Conservation (phyloP, 2,113 vertebrate species). For the Pitta sordida region DNA sequence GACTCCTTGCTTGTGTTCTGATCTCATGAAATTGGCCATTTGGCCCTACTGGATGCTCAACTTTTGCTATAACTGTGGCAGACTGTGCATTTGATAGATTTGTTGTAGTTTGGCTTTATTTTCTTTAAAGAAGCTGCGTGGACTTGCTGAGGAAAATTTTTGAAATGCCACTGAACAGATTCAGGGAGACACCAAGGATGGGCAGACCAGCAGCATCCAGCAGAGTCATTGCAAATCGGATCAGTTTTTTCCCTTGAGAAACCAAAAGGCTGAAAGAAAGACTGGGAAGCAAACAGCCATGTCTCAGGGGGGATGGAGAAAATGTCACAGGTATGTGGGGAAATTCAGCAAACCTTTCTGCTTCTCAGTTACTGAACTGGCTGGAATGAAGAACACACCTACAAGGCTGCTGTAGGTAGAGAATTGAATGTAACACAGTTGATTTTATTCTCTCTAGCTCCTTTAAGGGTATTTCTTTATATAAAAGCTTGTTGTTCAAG, state of each 20-base stretch:
- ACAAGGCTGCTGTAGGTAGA: background rate
- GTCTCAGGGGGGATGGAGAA: rapidly evolving
- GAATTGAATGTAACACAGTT: background rate
- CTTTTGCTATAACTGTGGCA: too few species aligned
- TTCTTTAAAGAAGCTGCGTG: too few species aligned
- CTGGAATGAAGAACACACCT: background rate
- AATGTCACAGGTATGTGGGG: background rate
- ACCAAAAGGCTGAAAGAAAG: background rate
- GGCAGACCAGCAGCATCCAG: too few species aligned
- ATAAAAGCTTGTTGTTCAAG: background rate
- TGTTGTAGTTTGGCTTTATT: too few species aligned
- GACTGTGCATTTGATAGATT: too few species aligned
- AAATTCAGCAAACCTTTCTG: background rate
- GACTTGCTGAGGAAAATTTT: too few species aligned
- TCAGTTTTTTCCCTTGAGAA: background rate
- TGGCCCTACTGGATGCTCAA: too few species aligned
- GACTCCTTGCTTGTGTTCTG: too few species aligned
- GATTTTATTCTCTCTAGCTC: background rate
- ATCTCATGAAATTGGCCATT: too few species aligned
- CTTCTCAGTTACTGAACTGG: background rate
- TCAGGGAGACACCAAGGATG: too few species aligned
- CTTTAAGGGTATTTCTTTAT: background rate
- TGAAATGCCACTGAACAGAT: too few species aligned
- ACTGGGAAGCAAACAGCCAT: background rate
- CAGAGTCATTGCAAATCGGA: background rate